Evolutionary conservation across 2,113 vertebrate genomes (phyloP).

Genomic region (Panthera uncia): DNA sequence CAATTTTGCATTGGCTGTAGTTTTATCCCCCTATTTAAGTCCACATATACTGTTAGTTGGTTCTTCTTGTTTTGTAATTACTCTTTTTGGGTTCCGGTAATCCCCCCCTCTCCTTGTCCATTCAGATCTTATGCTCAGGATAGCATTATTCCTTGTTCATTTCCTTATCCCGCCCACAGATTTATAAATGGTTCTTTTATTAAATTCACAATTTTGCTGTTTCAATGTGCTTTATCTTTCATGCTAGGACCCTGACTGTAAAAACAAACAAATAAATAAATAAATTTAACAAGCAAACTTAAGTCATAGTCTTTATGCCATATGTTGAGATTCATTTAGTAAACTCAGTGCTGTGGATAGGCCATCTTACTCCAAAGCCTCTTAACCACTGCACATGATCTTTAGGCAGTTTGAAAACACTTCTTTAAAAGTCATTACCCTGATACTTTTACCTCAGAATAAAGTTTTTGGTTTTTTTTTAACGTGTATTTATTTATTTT

Average conservation of each 20-base stretch:
- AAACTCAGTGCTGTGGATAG: no score
- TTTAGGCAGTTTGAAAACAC: not conserved
- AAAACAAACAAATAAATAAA: not conserved
- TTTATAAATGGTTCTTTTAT: not conserved
- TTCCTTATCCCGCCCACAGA: not conserved
- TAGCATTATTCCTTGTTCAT: not conserved
- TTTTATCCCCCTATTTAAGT: not conserved
- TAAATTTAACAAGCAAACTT: not conserved
- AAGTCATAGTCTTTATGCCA: not conserved
- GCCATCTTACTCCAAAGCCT: not conserved
- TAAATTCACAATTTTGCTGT: not conserved
- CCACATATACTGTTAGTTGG: not conserved
- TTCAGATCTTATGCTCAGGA: not conserved
- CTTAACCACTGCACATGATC: not conserved
- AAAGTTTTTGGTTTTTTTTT: not conserved
- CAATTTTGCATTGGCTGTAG: rapidly evolving
- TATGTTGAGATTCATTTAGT: not conserved
- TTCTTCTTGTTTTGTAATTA: not conserved
- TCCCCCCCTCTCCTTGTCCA: not conserved
- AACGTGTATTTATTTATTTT: no score
- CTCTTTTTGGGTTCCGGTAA: not conserved
- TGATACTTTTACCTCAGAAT: not conserved
- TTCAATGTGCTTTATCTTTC: not conserved
- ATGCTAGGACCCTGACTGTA: not conserved
- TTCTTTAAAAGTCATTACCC: not conserved